These are phyloP conservation scores for Scaptomyza cyrtandrae DNA, from an alignment of 2,888 invertebrate species.

Conservation along the genomic window DNA sequence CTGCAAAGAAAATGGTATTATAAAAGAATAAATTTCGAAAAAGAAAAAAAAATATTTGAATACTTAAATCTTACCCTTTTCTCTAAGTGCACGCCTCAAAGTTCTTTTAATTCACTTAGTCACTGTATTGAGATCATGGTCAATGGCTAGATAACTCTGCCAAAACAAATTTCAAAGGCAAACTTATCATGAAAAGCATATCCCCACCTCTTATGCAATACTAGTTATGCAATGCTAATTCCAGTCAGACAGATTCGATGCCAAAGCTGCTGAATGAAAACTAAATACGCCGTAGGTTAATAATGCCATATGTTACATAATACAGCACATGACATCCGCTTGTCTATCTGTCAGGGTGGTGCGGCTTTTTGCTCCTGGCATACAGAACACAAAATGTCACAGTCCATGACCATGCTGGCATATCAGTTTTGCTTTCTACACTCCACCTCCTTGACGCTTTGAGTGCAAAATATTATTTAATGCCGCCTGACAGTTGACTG, in stretches of 20 bases:
- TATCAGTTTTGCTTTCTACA: slow-evolving; percentile 8
- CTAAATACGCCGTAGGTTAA: slow-evolving; percentile 54
- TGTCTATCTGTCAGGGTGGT: slow-evolving; percentile 11
- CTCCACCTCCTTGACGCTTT: slow-evolving; percentile 10
- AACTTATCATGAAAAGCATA: background rate
- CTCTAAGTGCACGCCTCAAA: background rate
- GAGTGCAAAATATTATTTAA: slow-evolving; percentile 77
- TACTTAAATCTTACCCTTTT: background rate
- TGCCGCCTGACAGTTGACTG: slow-evolving; percentile 74
- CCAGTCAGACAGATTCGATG: slow-evolving; percentile 48
- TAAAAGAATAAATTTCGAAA: no score
- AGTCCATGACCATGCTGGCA: slow-evolving; percentile 43
- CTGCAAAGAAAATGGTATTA: no score
- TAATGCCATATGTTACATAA: slow-evolving; percentile 45
- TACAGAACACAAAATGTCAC: slow-evolving; percentile 77
- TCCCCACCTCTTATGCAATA: slow-evolving; percentile 21
- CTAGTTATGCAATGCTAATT: background rate
- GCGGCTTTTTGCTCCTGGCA: slow-evolving; percentile 50
- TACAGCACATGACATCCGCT: slow-evolving; percentile 25
- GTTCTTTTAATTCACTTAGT: background rate
- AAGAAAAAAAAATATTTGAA: no score
- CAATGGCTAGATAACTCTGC: background rate
- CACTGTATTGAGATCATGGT: background rate
- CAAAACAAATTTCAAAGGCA: background rate
- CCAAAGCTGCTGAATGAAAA: slow-evolving; percentile 56